phyloP scores from a whole-genome alignment of 2,797 vertebrate genomes.

The Microtus obscurus region DNA sequence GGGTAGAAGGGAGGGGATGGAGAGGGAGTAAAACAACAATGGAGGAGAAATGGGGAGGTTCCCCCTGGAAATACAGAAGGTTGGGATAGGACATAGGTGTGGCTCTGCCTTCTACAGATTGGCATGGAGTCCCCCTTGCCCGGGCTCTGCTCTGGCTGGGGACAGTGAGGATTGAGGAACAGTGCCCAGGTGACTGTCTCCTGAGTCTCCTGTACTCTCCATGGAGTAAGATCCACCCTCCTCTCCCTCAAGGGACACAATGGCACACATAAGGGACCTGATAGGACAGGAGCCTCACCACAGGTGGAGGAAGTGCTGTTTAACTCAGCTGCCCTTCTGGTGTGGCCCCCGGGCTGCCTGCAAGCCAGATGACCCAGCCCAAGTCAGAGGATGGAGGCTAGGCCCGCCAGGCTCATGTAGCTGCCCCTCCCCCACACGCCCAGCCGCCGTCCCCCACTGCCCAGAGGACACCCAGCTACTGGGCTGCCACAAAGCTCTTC shows the following conservation, averaged over 20 bases:
- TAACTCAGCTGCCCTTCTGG: too few relatives aligned
- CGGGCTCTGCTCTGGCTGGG: neutral
- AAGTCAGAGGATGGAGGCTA: neutral
- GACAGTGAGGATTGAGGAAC: neutral
- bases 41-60: too few relatives aligned
- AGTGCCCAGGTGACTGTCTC: neutral
- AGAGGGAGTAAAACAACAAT: neutral
- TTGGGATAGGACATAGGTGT: neutral
- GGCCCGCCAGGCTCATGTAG: neutral
- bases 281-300: neutral
- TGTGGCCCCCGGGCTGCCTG: neutral
- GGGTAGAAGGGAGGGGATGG: neutral
- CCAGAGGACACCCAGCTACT: neutral
- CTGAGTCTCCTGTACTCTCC: too few relatives aligned
- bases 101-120: neutral
- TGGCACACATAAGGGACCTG: fast-evolving
- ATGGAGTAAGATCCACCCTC: neutral
- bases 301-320: neutral
- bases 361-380: neutral
- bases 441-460: neutral
- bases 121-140: neutral
- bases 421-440: neutral
- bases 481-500: neutral
- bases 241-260: neutral
- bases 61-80: neutral